These are phyloP conservation scores for Ceratosolen solmsi DNA, from an alignment of 1,140 invertebrate species.

Conservation along the genomic window DNA sequence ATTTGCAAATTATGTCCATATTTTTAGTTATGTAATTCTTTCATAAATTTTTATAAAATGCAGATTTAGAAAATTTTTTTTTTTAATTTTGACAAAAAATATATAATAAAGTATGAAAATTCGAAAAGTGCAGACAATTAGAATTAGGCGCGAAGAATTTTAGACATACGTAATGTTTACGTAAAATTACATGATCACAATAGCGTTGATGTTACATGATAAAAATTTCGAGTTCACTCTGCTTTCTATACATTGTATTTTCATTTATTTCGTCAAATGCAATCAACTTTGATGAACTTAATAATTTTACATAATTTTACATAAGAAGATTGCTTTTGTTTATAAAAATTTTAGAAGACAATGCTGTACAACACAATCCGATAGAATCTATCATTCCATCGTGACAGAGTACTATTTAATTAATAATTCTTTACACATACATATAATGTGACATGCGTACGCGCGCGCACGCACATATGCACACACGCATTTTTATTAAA, in stretches of 20 bases:
- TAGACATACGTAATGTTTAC: constrained; percentile 34
- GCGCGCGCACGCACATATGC: neutral
- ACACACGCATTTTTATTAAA: constrained; percentile 42
- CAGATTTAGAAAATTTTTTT: neutral
- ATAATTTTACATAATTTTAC: constrained; percentile 51
- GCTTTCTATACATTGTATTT: constrained; percentile 54
- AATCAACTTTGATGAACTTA: constrained; percentile 32
- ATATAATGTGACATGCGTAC: neutral
- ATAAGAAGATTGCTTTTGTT: constrained; percentile 39
- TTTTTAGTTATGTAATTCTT: neutral
- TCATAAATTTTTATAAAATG: neutral
- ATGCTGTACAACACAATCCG: constrained; percentile 47
- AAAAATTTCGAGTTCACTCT: constrained; percentile 54
- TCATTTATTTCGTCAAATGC: constrained; percentile 18
- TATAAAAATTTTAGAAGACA: constrained; percentile 42
- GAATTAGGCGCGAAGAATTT: constrained; percentile 28
- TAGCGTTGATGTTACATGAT: constrained; percentile 47
- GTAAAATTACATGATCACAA: constrained; percentile 32
- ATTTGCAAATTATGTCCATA: neutral
- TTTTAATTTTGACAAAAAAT: neutral
- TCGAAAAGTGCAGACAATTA: constrained; percentile 43
- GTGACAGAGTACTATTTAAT: constrained; percentile 30
- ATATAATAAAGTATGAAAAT: constrained; percentile 1
- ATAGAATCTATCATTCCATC: constrained; percentile 41
- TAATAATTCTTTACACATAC: constrained; percentile 11